Base-by-base conservation (phyloP, 2,888 invertebrate species). In the Hylaea fasciaria region DNA sequence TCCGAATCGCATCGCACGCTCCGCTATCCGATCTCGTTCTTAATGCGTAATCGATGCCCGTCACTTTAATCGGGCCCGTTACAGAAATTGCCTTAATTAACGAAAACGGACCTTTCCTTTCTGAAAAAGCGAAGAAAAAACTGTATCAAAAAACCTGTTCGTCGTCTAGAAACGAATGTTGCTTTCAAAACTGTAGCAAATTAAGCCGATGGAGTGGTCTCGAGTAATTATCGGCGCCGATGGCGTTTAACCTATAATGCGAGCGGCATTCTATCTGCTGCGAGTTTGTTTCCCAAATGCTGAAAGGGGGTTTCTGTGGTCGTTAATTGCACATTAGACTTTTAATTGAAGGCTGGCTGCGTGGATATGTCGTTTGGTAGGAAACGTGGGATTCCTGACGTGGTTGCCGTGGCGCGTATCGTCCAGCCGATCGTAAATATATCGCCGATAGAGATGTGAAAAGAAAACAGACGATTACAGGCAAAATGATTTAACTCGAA, bases 41-140 rank as follows among this genome's bases (percentile, higher is more conserved):
- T 74, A 78, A 74, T 76, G 72, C 77, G 77, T 74, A 83, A 82
- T 82, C 80, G 78, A 82, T 72, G 76, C 76, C 77, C 70, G 80
- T 81, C 82, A 73, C 81, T 82, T 85, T 84, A 86, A 84, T 82
- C 77, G 82, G 77, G 60, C 76, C 82, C 81, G 81, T 83, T 78
- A 77, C 77, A 78, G 68, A 85, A 89, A 87, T 86, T 86, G 76
- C 84, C 78, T 81, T 86, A 77, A 88, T 88, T 87, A 86, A 80
- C 80, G 52, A 80, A 81, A 78, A 70, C 72, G 74, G 68, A 71
- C 75, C 83, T 81, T 83, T 83, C 81, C 80, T 82, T 78, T 71
- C 68, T 62, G 65, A 57, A 64, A 70, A 70, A 54, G 43, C 10
- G 51, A 47, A 57, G 22, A 57, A 55, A 76, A 78, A 85, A 81